Conservation (phyloP, 1,140 invertebrate genomes). For the Diabrotica undecimpunctata region DNA sequence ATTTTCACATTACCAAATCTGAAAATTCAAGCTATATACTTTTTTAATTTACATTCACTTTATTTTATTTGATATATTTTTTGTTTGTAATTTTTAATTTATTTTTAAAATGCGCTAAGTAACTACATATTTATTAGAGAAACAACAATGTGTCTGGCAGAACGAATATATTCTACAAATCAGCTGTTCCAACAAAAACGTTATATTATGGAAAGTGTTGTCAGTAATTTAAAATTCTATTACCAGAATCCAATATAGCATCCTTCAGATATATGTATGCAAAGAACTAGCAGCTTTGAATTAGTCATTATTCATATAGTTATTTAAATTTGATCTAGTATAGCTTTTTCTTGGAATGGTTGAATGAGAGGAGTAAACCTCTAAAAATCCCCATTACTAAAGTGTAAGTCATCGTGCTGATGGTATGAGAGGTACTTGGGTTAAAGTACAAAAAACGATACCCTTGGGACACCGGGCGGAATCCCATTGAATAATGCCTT, state of each 20-base stretch:
- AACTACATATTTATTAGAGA: too few relatives aligned
- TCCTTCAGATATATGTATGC: neutral
- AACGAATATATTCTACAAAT: too few relatives aligned
- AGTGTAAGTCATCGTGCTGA: constrained; percentile 16
- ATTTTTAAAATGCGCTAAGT: neutral
- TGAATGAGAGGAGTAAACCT: constrained; percentile 14
- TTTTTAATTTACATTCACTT: too few relatives aligned
- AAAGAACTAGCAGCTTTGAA: neutral
- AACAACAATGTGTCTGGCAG: too few relatives aligned
- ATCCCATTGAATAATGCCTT: constrained; percentile 6
- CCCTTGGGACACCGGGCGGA: constrained; percentile 9
- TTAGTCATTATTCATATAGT: too few relatives aligned
- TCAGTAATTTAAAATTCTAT: neutral
- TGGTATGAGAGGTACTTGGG: constrained; percentile 11
- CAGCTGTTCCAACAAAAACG: too few relatives aligned
- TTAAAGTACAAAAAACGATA: constrained; percentile 14
- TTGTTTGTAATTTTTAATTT: neutral
- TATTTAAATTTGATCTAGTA: neutral
- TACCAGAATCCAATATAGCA: neutral
- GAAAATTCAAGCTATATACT: too few relatives aligned
- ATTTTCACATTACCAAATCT: too few relatives aligned
- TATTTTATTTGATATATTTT: neutral
- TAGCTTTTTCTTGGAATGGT: neutral
- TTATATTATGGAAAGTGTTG: too few relatives aligned
- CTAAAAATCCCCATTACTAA: constrained; percentile 15